Evolutionary conservation across 2,113 vertebrate genomes (phyloP).

Genomic region (Phoxinus phoxinus): DNA sequence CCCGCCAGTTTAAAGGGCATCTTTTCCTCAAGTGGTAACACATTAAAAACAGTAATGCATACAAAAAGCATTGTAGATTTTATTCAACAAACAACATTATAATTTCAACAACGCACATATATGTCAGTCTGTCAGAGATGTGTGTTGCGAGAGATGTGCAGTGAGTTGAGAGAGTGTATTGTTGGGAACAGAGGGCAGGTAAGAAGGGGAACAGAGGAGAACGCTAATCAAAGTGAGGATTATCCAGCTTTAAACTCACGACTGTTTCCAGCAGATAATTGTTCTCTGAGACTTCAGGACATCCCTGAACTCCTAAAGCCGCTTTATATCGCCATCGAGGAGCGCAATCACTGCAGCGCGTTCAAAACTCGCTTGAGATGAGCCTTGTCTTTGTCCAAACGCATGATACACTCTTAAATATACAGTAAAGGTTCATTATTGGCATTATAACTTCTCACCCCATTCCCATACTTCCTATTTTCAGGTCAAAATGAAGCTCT

Average conservation of each 20-base stretch:
- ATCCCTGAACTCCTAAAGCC: slow-evolving; percentile 15
- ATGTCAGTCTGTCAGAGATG: not conserved
- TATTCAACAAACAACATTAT: not conserved
- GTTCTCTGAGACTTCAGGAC: slow-evolving; percentile 13
- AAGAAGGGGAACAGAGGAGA: slow-evolving; percentile 13
- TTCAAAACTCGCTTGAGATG: not conserved
- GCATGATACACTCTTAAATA: not conserved
- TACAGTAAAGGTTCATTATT: too few relatives aligned
- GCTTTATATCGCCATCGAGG: not conserved
- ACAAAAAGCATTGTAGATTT: too few relatives aligned
- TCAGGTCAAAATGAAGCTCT: too few relatives aligned
- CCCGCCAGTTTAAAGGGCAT: too few relatives aligned
- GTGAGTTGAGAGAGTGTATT: not conserved
- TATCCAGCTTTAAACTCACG: slow-evolving; percentile 23
- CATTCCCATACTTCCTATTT: too few relatives aligned
- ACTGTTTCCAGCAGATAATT: slow-evolving; percentile 44
- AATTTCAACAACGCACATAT: not conserved
- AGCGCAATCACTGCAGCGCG: not conserved
- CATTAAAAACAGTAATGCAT: too few relatives aligned
- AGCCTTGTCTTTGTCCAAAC: not conserved
- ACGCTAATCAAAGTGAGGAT: slow-evolving; percentile 28
- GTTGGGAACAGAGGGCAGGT: slow-evolving; percentile 18
- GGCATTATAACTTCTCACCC: too few relatives aligned
- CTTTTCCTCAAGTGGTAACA: too few relatives aligned
- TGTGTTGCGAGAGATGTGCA: not conserved